These are phyloP conservation scores for Engystomops pustulosus DNA, from an alignment of 2,113 vertebrate genomes.

Conservation along the genomic window DNA sequence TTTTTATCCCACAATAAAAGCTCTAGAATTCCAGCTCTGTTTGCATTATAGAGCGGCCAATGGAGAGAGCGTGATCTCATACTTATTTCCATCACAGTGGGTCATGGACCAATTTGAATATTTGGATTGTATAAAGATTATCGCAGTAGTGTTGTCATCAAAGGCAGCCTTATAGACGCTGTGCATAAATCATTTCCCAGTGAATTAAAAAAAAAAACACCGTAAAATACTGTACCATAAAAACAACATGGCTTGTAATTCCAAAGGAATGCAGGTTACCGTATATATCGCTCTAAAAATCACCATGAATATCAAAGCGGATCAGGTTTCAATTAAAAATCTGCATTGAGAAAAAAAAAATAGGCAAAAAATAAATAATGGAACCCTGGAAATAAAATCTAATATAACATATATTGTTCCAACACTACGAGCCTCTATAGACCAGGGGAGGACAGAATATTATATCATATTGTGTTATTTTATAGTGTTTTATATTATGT, in stretches of 20 bases:
- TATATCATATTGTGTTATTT: no score
- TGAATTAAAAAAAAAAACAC: slow-evolving; percentile 13
- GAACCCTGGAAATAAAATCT: background rate
- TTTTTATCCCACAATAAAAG: slow-evolving; percentile 41
- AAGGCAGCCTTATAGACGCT: slow-evolving; percentile 49
- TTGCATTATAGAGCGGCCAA: slow-evolving; percentile 40
- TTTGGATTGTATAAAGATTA: slow-evolving; percentile 55
- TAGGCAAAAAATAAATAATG: background rate
- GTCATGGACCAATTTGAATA: slow-evolving; percentile 55
- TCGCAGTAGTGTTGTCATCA: slow-evolving; percentile 54
- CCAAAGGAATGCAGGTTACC: background rate
- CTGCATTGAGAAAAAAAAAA: background rate
- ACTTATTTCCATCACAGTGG: slow-evolving; percentile 54
- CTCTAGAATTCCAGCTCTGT: slow-evolving; percentile 44
- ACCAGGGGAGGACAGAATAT: no score
- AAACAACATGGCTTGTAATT: background rate
- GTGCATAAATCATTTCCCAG: slow-evolving; percentile 35
- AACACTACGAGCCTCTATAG: no score
- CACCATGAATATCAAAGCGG: slow-evolving; percentile 13
- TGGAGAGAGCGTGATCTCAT: slow-evolving; percentile 52
- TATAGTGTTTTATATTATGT: no score
- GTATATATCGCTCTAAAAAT: background rate
- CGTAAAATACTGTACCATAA: slow-evolving; percentile 12
- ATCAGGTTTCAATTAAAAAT: slow-evolving; percentile 15
- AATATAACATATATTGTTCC: no score